Evolutionary conservation across 2,113 vertebrate genomes (phyloP), one percentile per base, ranked within the genome.

Genomic region (Vimba vimba): DNA sequence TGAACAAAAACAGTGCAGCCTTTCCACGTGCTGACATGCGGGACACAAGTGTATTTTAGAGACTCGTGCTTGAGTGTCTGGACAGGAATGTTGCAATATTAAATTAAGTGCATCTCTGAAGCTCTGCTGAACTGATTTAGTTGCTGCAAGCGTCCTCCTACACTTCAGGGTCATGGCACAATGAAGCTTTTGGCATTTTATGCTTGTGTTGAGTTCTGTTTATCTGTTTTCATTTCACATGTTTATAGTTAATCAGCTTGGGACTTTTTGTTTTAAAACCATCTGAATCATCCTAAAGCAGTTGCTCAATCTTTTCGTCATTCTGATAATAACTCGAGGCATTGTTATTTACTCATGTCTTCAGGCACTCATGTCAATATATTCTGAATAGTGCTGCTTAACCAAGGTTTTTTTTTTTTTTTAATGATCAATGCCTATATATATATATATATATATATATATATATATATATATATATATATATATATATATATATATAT

Each of bases 31-130:
- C 59, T 50, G 86, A 68, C 86, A 86, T 64, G 57, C 33, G 59
- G 47, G 71, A 80, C 7, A 47, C 78, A 23, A 73, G 27, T 43
- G 47, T 11, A 59, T 59, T 85, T 50, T 43, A 47, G 50, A 73
- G 15, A 52, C 17, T 19, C 30, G 1, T 47, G 19, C 13, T 66
- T n/a, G 33, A 66, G 25, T 88, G 60, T 30, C 64, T 45, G 82
- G 60, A 73, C 36, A 75, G 25, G 43, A 62, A 73, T 36, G 19
- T 79, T 85, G 79, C 84, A 82, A 25, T 50, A 57, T 86, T 90
- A 39, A 79, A 66, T 59, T 19, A 17, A 47, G 69, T 85, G 30
- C 25, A 52, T n/a, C 36, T 86, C 45, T 43, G 39, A 17, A 21
- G 55, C 36, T 25, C 13, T 43, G 55, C 36, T 68, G 84, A 73